Evolutionary conservation across 2,113 vertebrate species (phyloP), one percentile per base, ranked within the genome.

Genomic region (Ovibos moschatus): DNA sequence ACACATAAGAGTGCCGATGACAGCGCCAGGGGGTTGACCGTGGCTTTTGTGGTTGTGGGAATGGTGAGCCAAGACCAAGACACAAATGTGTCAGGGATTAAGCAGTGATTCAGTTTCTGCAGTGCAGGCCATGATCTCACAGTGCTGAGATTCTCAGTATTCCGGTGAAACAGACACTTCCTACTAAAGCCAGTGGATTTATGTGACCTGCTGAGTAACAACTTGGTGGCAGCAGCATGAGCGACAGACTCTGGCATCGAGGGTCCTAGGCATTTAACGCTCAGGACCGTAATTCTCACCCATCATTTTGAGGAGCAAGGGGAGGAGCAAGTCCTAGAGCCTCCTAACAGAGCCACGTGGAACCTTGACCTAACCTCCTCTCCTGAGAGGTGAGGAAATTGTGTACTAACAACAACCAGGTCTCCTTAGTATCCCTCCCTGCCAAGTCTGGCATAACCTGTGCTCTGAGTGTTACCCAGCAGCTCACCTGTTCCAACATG

Each of bases 401-500:
- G 17, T 89, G 47, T 74, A 51, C n/a, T 16, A 91, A 83, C 50
- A 74, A 89, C 40, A 28, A 62, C 13, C 8, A 23, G 33, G 53
- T 53, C 28, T 53, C 74, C 93, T 64, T 92, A 4, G 3, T 12
- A 45, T n/a, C 51, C 6, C 19, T 85, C 84, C 43, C 47, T 15
- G 21, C 40, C 87, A 6, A 89, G 57, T 33, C 58, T 53, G 81
- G 4, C 47, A n/a, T 43, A 78, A 53, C 13, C 74, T 51, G 7
- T 4, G 36, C 58, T 57, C 21, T 74, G 17, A 91, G 57, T 76
- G 30, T 21, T 0, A 64, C 45, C 51, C 0, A 0, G 76, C 6
- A 64, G 85, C 98, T 94, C 98, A 99, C 99, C 99, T 99, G 99
- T 98, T 99, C 99, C 98, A 99, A 98, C 99, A 99, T 99, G 98